Conservation (phyloP, 2,113 vertebrate species). For the Mesocricetus auratus region DNA sequence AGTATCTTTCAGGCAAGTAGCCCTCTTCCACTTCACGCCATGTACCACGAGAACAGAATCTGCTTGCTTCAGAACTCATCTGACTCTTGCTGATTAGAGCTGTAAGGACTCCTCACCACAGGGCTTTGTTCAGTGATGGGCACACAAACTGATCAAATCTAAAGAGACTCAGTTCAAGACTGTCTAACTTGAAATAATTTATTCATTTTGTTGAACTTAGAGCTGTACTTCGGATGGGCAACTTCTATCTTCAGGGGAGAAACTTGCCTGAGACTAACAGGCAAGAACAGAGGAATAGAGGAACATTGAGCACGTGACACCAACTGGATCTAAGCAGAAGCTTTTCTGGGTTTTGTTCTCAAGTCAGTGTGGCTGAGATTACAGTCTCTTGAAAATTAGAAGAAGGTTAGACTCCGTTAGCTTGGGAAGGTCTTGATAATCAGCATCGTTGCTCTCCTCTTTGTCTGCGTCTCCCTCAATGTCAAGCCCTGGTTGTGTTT, state of each 20-base stretch:
- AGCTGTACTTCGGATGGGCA: not conserved
- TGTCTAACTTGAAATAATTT: not conserved
- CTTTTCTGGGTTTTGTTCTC: not conserved
- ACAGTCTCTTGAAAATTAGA: not conserved
- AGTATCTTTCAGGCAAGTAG: not conserved
- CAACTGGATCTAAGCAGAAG: not conserved
- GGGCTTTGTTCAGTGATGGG: not conserved
- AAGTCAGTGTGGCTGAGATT: not conserved
- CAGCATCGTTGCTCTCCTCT: not conserved
- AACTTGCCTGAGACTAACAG: not conserved
- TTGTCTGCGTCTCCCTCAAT: too few species aligned
- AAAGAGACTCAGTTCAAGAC: not conserved
- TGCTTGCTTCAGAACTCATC: not conserved
- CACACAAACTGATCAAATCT: not conserved
- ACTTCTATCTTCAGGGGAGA: not conserved
- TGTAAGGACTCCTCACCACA: not conserved
- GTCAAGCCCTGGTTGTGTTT: not conserved
- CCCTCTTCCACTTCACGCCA: too few species aligned
- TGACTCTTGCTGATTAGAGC: not conserved
- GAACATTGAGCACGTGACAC: not conserved
- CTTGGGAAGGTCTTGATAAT: not conserved
- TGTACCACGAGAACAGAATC: not conserved
- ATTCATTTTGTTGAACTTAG: not conserved
- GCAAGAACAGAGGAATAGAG: not conserved
- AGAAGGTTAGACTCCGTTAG: not conserved